Conservation (phyloP, 1,140 invertebrate species). For the Brachionus manjavacas region DNA sequence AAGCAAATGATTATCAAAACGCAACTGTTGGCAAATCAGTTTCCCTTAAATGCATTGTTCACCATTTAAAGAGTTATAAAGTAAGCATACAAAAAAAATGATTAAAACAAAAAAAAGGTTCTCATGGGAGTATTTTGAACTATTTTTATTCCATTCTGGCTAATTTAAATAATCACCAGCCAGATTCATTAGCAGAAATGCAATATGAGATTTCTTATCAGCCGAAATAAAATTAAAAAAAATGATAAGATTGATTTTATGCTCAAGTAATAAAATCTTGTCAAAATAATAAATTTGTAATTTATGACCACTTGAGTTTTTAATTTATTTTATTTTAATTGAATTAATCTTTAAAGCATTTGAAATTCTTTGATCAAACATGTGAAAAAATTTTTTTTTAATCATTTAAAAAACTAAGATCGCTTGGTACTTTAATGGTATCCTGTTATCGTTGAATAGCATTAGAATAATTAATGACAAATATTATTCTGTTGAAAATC, state of each 20-base stretch:
- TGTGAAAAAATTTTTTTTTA: not conserved
- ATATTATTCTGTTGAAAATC: constrained; percentile 8
- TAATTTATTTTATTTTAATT: not conserved
- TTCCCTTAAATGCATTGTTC: not conserved
- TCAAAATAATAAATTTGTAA: constrained; percentile 29
- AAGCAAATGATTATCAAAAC: not conserved
- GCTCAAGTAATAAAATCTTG: constrained; percentile 13
- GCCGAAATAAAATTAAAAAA: not conserved
- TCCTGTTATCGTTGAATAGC: constrained; percentile 7
- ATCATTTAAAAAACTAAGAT: constrained; percentile 28
- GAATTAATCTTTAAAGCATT: not conserved
- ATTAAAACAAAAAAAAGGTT: not conserved
- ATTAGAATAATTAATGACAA: constrained; percentile 37
- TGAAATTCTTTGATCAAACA: not conserved
- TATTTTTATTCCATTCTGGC: not conserved
- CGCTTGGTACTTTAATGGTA: constrained; percentile 39
- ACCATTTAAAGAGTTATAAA: constrained; percentile 31
- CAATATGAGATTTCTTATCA: not conserved
- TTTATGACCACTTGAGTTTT: constrained; percentile 28
- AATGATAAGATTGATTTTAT: not conserved
- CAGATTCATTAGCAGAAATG: not conserved
- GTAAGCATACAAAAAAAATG: not conserved
- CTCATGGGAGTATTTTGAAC: not conserved
- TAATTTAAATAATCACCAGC: not conserved
- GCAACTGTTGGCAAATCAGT: constrained; percentile 16